phyloP scores from a whole-genome alignment of 2,888 invertebrate species.

The Dolichopus griseipennis region DNA sequence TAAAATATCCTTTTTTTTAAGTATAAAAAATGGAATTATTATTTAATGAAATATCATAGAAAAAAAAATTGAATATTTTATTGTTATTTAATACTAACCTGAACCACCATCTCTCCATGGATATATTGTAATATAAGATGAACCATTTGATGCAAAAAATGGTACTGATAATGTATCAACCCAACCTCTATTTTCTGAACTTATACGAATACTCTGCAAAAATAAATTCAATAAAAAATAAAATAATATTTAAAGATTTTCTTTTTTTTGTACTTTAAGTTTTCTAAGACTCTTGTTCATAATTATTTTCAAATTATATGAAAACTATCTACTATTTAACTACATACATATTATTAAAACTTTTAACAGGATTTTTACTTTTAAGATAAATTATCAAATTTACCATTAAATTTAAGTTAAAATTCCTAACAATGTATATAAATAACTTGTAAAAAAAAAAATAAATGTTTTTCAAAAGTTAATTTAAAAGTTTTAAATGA shows the following conservation, averaged over 20 bases:
- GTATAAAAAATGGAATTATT: background rate
- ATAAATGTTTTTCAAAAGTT: too few relatives aligned
- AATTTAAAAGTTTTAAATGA: too few relatives aligned
- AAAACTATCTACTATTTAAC: too few relatives aligned
- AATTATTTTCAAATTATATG: too few relatives aligned
- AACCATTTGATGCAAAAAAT: constrained; percentile 68
- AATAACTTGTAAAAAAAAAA: too few relatives aligned
- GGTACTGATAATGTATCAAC: constrained; percentile 75
- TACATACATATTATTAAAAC: too few relatives aligned
- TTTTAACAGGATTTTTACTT: too few relatives aligned
- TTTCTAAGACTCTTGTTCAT: too few relatives aligned
- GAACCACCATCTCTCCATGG: constrained; percentile 74
- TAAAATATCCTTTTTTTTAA: constrained; percentile 49
- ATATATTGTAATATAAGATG: constrained; percentile 70
- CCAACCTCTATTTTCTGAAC: constrained; percentile 69
- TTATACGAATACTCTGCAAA: constrained; percentile 61
- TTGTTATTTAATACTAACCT: constrained; percentile 40
- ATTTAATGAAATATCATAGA: background rate
- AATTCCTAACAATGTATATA: too few relatives aligned
- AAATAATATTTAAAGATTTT: background rate
- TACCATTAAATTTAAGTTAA: too few relatives aligned
- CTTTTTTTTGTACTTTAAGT: too few relatives aligned
- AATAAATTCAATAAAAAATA: background rate
- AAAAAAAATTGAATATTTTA: background rate
- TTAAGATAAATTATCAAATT: too few relatives aligned